Evolutionary conservation across 2,888 invertebrate species (phyloP), one percentile per base, ranked within the genome.

Genomic region (Pomacea canaliculata): DNA sequence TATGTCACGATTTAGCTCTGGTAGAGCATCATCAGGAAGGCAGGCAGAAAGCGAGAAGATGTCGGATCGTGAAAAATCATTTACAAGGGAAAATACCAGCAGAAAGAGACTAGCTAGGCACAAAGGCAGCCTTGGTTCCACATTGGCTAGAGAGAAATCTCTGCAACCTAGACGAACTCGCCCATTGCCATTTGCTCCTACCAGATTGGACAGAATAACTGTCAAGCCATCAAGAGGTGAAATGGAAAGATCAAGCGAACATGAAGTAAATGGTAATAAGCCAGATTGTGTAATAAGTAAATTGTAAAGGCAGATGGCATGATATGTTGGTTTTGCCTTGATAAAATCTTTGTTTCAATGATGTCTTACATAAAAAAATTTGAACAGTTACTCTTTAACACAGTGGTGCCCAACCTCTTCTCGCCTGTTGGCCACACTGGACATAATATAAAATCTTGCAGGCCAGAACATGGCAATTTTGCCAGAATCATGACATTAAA

Each of bases 171-270:
- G n/a, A 19, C 67, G 51, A 19, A 16, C 37, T 62, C 74, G 74
- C 10, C 74, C 69, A 1, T 46, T 74, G 19, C 74, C 74, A 7
- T 74, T 74, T 49, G 74, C 74, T 19, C 74, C 74, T 19, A 59
- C 37, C 51, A 37, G 62, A 18, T 27, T 74, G 19, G 74, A 74
- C 19, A 74, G 48, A n/a, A 74, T 74, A 16, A 37, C 49, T 12
- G 12, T 67, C n/a, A 74, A 23, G 19, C 37, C 73, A 10, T 5
- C 66, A 18, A 60, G 60, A 46, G 7, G 60, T 16, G 27, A 49
- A 18, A 23, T 62, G 19, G 60, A 69, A 48, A 62, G 67, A 48
- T 49, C 68, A 48, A 74, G 23, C 13, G 74, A 74, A n/a, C 37
- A 37, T 37, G 37, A 37, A 37, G 37, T 37, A 37, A 37, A 37